Conservation (phyloP, 2,113 vertebrate species). For the Sebastes schlegelii region DNA sequence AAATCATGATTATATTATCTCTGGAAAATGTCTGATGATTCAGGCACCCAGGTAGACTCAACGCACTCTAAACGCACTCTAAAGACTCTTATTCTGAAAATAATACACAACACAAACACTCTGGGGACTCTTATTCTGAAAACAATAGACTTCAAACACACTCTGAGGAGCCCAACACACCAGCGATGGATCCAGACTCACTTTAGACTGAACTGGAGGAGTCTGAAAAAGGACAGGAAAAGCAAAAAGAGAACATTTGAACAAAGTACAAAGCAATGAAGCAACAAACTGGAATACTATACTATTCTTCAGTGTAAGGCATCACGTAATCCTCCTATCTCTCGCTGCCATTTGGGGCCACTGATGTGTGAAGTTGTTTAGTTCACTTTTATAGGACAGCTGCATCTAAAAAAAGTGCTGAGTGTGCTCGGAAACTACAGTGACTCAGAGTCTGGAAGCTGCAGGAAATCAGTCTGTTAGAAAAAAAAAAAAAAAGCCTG, state of each 20-base stretch:
- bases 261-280: no score
- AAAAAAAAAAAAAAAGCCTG: background rate
- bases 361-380: slow-evolving; percentile 6
- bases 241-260: no score
- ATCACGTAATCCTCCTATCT: background rate
- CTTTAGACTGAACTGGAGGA: no score
- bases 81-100: no score
- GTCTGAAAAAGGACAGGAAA: no score
- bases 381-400: background rate
- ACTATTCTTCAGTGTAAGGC: background rate
- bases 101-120: no score
- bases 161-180: no score
- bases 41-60: background rate
- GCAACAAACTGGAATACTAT: no score
- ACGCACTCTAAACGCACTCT: background rate
- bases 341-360: background rate
- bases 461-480: background rate
- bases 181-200: no score
- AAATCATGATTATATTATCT: no score
- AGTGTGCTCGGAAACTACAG: background rate
- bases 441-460: background rate
- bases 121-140: no score
- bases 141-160: no score
- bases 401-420: slow-evolving; percentile 19
- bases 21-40: slow-evolving; percentile 26